phyloP scores from a whole-genome alignment of 2,113 vertebrate species.

The Myxocyprinus asiaticus region DNA sequence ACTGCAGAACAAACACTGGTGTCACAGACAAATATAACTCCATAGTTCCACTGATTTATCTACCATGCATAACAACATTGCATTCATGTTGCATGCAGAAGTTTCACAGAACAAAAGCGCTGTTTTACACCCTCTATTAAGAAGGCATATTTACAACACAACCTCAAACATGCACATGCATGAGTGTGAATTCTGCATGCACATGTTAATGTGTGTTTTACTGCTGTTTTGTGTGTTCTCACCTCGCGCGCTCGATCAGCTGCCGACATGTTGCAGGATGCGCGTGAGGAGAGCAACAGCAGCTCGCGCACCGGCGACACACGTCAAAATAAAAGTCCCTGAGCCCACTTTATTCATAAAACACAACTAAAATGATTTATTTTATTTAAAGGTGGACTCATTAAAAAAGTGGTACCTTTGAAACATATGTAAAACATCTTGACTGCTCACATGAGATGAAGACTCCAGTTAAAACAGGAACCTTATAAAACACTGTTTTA shows the following conservation, averaged over 20 bases:
- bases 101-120: too few species aligned
- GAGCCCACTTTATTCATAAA: too few species aligned
- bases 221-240: slow-evolving; percentile 12
- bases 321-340: slow-evolving; percentile 7
- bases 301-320: neutral
- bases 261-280: slow-evolving; percentile 31
- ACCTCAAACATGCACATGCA: neutral
- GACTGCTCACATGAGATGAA: too few species aligned
- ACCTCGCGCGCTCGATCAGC: slow-evolving; percentile 31
- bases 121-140: neutral
- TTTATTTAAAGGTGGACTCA: too few species aligned
- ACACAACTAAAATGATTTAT: too few species aligned
- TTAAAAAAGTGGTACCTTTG: too few species aligned
- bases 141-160: neutral
- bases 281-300: too few species aligned
- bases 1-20: too few species aligned
- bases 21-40: too few species aligned
- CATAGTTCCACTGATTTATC: neutral
- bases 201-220: neutral
- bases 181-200: neutral
- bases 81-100: neutral
- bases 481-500: too few species aligned
- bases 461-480: too few species aligned
- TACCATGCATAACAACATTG: neutral
- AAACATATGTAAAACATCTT: too few species aligned